phyloP scores from a whole-genome alignment of 1,140 invertebrate species.

The Schlechtendalia chinensis region DNA sequence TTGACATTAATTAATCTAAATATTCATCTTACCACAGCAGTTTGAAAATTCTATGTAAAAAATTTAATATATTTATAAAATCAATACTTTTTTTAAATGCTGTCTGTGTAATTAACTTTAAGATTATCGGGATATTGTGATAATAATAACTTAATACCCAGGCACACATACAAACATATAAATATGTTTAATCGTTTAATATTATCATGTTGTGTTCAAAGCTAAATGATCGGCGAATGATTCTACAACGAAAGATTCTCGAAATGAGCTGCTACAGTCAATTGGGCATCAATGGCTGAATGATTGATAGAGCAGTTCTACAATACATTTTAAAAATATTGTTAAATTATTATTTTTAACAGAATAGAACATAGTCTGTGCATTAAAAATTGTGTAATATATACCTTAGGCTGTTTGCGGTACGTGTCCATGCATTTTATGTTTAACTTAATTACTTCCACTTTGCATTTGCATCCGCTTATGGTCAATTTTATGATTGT shows the following conservation, averaged over 20 bases:
- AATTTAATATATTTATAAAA: background rate
- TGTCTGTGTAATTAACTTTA: background rate
- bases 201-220: constrained; percentile 9
- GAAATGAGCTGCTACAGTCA: constrained; percentile 70
- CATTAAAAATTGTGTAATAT: background rate
- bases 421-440: constrained; percentile 85
- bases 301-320: constrained; percentile 67
- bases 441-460: constrained; percentile 76
- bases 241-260: constrained; percentile 58
- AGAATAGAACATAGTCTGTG: background rate
- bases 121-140: constrained; percentile 5
- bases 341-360: background rate
- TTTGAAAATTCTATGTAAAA: background rate
- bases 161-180: background rate
- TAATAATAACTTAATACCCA: background rate
- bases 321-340: constrained; percentile 53
- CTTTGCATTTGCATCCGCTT: constrained; percentile 77
- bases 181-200: constrained; percentile 13
- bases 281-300: constrained; percentile 65
- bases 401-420: constrained; percentile 65
- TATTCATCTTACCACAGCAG: constrained; percentile 16
- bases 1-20: background rate
- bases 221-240: constrained; percentile 26
- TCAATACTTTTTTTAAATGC: constrained; percentile 26
- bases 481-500: constrained; percentile 83